Percentiles rank a stretch among this genome's conserved stretches.
phyloP scores from a whole-genome alignment of 2,797 vertebrate genomes.

The Aselliscus stoliczkanus region DNA sequence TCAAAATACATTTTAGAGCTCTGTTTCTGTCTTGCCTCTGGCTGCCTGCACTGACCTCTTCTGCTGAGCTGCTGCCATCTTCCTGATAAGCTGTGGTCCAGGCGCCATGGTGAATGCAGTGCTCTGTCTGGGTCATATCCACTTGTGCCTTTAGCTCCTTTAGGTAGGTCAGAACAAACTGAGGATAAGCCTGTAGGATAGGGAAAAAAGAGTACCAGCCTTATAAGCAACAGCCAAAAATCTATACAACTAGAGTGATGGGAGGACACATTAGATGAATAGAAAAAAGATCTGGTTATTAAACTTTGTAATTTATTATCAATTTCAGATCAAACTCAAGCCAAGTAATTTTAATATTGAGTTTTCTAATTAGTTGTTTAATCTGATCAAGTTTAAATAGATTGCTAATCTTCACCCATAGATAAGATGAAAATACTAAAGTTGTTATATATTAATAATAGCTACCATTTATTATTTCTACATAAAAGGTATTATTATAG shows the following conservation, averaged over 20 bases:
- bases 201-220: constrained; percentile 62
- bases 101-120: constrained; percentile 65
- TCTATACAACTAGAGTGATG: constrained; percentile 3
- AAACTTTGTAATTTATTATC: background rate
- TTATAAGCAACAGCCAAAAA: constrained; percentile 53
- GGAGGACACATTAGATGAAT: background rate
- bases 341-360: background rate
- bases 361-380: background rate
- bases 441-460: background rate
- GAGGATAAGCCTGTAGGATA: constrained; percentile 80
- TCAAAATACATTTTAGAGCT: constrained; percentile 59
- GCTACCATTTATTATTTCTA: background rate
- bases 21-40: constrained; percentile 77
- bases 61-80: constrained; percentile 68
- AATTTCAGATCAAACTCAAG: constrained; percentile 14
- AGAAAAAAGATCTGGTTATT: background rate
- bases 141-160: constrained; percentile 79
- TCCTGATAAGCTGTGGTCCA: constrained; percentile 72
- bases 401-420: background rate
- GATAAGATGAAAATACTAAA: background rate
- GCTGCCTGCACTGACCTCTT: constrained; percentile 77
- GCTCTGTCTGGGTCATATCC: constrained; percentile 78
- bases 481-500: background rate
- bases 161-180: constrained; percentile 84
- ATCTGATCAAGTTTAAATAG: background rate